A percentile compares a stretch with the other conserved stretches of the same genome.
These are phyloP conservation scores for Machimus atricapillus DNA, from an alignment of 2,888 invertebrate species.

Conservation along the genomic window DNA sequence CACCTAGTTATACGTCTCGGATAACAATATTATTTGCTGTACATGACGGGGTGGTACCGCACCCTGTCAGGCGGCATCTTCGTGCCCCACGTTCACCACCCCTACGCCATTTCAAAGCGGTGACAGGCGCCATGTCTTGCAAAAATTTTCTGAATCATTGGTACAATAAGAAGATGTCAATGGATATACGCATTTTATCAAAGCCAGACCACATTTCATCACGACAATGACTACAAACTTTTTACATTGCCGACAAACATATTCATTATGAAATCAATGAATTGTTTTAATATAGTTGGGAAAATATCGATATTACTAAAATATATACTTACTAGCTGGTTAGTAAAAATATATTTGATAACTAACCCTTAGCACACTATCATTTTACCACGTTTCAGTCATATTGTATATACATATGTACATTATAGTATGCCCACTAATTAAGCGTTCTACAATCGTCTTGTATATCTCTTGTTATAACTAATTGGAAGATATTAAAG, in stretches of 20 bases:
- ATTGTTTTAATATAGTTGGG: not conserved
- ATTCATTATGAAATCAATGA: not conserved
- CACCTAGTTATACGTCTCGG: slow-evolving; percentile 46
- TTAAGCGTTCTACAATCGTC: too few relatives aligned
- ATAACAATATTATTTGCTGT: slow-evolving; percentile 46
- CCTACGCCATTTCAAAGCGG: not conserved
- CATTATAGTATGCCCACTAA: too few relatives aligned
- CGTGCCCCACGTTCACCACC: not conserved
- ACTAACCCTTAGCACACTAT: too few relatives aligned
- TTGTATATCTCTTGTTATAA: too few relatives aligned
- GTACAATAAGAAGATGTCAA: not conserved
- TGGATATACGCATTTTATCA: not conserved
- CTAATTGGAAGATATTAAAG: too few relatives aligned
- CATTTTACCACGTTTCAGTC: too few relatives aligned
- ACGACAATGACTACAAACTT: not conserved
- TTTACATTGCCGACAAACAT: not conserved
- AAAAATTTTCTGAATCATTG: not conserved
- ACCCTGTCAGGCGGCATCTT: not conserved
- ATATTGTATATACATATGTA: too few relatives aligned
- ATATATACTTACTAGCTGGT: too few relatives aligned
- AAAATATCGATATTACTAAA: not conserved
- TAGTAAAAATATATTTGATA: too few relatives aligned
- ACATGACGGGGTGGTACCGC: slow-evolving; percentile 8
- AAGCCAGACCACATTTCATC: not conserved
- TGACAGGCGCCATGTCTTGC: not conserved